These are phyloP conservation scores for Sceloporus tristichus DNA, from an alignment of 2,113 vertebrate species.

Conservation along the genomic window DNA sequence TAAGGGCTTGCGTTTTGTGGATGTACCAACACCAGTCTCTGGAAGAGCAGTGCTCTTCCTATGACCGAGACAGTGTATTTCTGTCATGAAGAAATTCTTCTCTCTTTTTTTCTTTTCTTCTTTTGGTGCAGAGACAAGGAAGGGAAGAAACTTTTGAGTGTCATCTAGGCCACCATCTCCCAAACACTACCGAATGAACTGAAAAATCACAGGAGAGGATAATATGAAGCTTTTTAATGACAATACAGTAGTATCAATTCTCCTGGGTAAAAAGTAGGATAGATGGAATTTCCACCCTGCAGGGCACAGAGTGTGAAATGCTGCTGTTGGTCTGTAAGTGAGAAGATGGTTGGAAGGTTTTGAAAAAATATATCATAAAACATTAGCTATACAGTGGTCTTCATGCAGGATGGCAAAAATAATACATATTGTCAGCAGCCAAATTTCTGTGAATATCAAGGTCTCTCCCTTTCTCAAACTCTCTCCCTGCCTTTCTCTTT, in stretches of 20 bases:
- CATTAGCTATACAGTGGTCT: slow-evolving; percentile 35
- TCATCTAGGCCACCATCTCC: neutral
- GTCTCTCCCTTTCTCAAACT: slow-evolving; percentile 32
- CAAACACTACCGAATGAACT: neutral
- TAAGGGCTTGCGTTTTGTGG: slow-evolving; percentile 24
- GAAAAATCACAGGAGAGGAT: slow-evolving; percentile 9
- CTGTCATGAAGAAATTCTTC: slow-evolving; percentile 26
- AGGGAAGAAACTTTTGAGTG: too few relatives aligned
- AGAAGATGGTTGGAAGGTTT: slow-evolving; percentile 11
- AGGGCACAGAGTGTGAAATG: slow-evolving; percentile 34
- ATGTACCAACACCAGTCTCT: neutral
- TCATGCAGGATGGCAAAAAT: slow-evolving; percentile 36
- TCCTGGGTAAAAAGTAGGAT: slow-evolving; percentile 25
- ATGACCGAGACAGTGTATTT: slow-evolving; percentile 8
- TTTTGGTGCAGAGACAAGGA: too few relatives aligned
- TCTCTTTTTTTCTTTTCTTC: neutral
- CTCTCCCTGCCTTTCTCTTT: neutral
- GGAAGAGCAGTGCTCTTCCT: slow-evolving; percentile 12
- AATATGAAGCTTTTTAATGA: slow-evolving; percentile 5
- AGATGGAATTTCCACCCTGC: neutral
- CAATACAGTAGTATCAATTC: neutral
- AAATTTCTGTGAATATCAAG: slow-evolving; percentile 27
- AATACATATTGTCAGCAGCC: slow-evolving; percentile 7
- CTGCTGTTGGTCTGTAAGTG: slow-evolving; percentile 24
- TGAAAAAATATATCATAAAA: slow-evolving; percentile 16